phyloP scores from a whole-genome alignment of 2,888 invertebrate genomes.

The Aphodius sticticus region DNA sequence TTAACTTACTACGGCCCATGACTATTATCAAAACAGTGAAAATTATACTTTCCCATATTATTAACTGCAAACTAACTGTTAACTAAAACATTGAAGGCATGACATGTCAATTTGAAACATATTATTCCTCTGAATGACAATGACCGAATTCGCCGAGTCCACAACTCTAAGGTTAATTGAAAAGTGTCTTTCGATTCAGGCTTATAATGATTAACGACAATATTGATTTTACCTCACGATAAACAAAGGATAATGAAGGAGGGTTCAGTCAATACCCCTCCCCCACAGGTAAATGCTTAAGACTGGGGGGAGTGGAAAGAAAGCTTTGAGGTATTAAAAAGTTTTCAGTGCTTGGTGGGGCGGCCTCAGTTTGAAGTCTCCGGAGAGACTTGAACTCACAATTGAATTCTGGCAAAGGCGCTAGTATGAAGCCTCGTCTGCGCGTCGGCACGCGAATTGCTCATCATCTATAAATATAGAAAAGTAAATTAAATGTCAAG shows the following conservation, averaged over 20 bases:
- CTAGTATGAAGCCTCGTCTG: not conserved
- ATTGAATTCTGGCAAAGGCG: not conserved
- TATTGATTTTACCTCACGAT: not conserved
- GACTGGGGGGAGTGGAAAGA: conserved; percentile 7
- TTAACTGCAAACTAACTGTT: too few species aligned
- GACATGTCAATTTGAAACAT: too few species aligned
- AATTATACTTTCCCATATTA: too few species aligned
- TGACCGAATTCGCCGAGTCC: too few species aligned
- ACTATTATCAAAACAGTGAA: too few species aligned
- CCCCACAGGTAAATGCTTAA: not conserved
- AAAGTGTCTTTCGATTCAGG: too few species aligned
- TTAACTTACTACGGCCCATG: too few species aligned
- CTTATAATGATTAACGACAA: not conserved
- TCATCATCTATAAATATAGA: conserved; percentile 37
- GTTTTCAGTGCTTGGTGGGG: not conserved
- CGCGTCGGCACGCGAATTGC: conserved; percentile 16
- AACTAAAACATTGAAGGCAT: too few species aligned
- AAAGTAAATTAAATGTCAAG: conserved; percentile 39
- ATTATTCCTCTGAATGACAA: too few species aligned
- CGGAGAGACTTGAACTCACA: not conserved
- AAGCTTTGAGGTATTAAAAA: not conserved
- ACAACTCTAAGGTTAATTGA: too few species aligned
- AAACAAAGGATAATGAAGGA: not conserved
- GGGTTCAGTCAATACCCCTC: not conserved
- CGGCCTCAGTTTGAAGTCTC: conserved; percentile 7